Evolutionary conservation across 2,888 invertebrate species (phyloP), one percentile per base, ranked within the genome.

Genomic region (Anthrax anthrax): DNA sequence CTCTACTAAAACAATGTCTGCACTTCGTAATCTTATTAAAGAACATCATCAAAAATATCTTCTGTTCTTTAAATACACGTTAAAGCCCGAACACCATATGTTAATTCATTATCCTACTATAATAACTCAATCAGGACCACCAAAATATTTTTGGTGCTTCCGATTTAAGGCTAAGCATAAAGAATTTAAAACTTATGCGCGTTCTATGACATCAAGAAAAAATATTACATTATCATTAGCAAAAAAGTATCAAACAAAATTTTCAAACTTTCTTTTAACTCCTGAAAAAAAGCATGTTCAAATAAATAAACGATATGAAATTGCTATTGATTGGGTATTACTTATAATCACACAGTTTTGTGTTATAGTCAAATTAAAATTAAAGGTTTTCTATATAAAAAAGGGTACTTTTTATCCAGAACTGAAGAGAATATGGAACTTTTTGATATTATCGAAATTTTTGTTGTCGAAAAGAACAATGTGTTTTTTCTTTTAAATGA

Each of bases 151-250:
- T 18, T 45, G 45, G 45, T 41, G 45, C 36, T 39, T 39, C 12
- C 1, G 18, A 18, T 18, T 19, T 39, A 19, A 39, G 4, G 29
- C 29, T 12, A 29, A 29, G 12, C 29, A 29, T 12, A 29, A 29
- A 29, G 10, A 29, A 29, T 29, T 39, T 12, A 39, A 39, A 39
- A 39, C 12, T 19, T 39, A 39, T 39, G 18, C 18, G 3, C 39
- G 14, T 12, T 4, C 3, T 3, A 39, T 39, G 18, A 39, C 39
- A 18, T 34, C 40, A 17, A 39, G 45, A 3, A 45, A 45, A 40
- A 45, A 45, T 37, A 45, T 45, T 40, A 41, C 40, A 37, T 45
- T 45, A 39, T 23, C 45, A n/a, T 37, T 45, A 37, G 40, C 19
- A 18, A 45, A 23, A 34, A 40, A 45, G 27, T 36, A 38, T 46